These are phyloP conservation scores for Labia minor DNA, from an alignment of 2,888 invertebrate species.

Conservation along the genomic window DNA sequence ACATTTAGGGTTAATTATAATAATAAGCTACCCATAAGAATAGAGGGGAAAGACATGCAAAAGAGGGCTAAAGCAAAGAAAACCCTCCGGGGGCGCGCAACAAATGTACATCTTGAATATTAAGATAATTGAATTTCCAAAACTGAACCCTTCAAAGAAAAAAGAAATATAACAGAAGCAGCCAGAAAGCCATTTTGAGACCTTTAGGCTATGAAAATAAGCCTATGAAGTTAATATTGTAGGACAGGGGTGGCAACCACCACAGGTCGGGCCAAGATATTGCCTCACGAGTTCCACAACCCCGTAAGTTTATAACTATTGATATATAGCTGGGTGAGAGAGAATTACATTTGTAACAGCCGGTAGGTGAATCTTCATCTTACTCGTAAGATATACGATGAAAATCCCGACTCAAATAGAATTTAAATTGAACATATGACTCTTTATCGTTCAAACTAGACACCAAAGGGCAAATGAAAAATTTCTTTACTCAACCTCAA, in stretches of 20 bases:
- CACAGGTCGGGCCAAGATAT: background rate
- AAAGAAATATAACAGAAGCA: background rate
- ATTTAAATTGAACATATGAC: constrained; percentile 1
- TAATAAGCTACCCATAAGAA: constrained; percentile 1
- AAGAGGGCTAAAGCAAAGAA: background rate
- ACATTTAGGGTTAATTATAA: constrained; percentile 1
- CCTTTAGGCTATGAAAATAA: constrained; percentile 13
- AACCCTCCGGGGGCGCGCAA: constrained; percentile 13
- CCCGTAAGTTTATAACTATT: background rate
- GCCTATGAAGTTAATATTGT: constrained; percentile 13
- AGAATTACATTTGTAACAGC: constrained; percentile 13
- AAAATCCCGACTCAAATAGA: background rate
- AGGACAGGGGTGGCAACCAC: constrained; percentile 13
- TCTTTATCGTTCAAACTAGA: too few relatives aligned
- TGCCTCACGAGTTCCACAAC: background rate
- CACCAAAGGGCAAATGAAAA: too few relatives aligned
- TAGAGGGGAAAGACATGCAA: background rate
- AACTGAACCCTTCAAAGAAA: background rate
- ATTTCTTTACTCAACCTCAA: too few relatives aligned
- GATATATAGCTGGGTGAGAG: background rate
- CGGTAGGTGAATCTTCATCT: constrained; percentile 8
- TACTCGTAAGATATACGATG: background rate
- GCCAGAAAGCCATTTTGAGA: background rate
- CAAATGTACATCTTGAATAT: constrained; percentile 13
- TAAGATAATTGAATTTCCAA: constrained; percentile 3